phyloP scores from a whole-genome alignment of 2,113 vertebrate genomes.

The Perognathus longimembris region DNA sequence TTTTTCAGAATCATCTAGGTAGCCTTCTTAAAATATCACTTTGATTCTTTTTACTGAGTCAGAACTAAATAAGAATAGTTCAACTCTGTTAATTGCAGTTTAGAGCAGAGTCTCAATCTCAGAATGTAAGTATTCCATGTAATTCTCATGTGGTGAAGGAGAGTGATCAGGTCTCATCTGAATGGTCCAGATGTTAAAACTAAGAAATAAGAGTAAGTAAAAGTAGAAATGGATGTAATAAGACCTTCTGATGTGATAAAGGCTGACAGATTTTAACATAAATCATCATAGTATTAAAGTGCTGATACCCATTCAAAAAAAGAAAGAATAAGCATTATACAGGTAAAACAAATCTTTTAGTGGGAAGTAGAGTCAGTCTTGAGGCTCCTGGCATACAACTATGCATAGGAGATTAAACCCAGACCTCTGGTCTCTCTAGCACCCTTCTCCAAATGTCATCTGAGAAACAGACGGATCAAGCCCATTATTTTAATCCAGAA shows the following conservation, averaged over 20 bases:
- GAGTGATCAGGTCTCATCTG: not conserved
- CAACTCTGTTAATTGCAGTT: not conserved
- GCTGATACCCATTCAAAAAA: not conserved
- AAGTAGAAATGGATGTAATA: not conserved
- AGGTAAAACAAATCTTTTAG: not conserved
- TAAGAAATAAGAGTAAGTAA: too few relatives aligned
- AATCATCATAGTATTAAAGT: not conserved
- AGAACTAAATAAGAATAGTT: not conserved
- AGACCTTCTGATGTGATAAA: not conserved
- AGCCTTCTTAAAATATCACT: not conserved
- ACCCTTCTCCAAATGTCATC: too few relatives aligned
- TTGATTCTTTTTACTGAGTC: not conserved
- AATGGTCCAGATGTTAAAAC: not conserved
- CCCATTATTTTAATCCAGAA: not conserved
- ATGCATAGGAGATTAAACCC: fast-evolving
- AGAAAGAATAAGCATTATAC: not conserved
- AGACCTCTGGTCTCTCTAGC: not conserved
- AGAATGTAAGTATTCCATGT: not conserved
- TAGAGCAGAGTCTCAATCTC: not conserved
- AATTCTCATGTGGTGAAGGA: not conserved
- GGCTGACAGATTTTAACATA: conserved; percentile 15
- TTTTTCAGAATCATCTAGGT: too few relatives aligned
- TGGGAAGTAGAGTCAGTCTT: not conserved
- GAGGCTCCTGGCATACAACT: not conserved
- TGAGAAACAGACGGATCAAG: not conserved